Evolutionary conservation across 1,140 invertebrate genomes (phyloP).

Genomic region (Orchesella cincta): DNA sequence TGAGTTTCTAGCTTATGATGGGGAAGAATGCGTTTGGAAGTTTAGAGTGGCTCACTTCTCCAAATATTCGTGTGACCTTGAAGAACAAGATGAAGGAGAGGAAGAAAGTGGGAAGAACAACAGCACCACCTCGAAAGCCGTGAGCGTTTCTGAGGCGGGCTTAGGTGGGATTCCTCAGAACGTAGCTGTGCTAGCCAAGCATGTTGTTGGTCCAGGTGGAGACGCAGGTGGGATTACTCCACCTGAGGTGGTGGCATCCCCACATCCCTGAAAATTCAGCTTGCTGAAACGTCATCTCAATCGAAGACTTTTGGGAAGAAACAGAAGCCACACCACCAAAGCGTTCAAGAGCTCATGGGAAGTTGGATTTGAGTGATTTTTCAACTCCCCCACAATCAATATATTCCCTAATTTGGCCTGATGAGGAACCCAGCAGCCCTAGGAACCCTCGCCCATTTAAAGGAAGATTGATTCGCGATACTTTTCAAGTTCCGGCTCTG

Average conservation of each 20-base stretch:
- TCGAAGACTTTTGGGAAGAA: neutral
- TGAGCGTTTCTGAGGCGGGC: slow-evolving; percentile 18
- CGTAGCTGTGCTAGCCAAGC: neutral
- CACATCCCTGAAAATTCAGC: neutral
- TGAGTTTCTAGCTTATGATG: slow-evolving; percentile 91
- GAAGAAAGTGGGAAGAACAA: slow-evolving; percentile 54
- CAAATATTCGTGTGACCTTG: slow-evolving; percentile 88
- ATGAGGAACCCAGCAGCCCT: neutral
- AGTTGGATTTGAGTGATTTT: neutral
- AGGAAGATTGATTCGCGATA: too few relatives aligned
- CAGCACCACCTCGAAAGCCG: slow-evolving; percentile 21
- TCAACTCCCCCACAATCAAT: too few relatives aligned
- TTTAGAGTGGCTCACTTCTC: slow-evolving; percentile 94
- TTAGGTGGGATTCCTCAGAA: slow-evolving; percentile 39
- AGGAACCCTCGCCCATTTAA: neutral
- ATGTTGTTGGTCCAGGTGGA: too few relatives aligned
- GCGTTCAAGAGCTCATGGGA: neutral
- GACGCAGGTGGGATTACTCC: neutral
- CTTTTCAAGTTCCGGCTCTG: too few relatives aligned
- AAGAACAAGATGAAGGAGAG: slow-evolving; percentile 84
- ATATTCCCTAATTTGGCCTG: too few relatives aligned
- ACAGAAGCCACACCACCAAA: neutral
- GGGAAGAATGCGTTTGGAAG: slow-evolving; percentile 90
- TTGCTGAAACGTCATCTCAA: slow-evolving; percentile 25
- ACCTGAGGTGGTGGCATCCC: neutral